Evolutionary conservation across 2,888 invertebrate species (phyloP).

Genomic region (Agapostemon virescens): DNA sequence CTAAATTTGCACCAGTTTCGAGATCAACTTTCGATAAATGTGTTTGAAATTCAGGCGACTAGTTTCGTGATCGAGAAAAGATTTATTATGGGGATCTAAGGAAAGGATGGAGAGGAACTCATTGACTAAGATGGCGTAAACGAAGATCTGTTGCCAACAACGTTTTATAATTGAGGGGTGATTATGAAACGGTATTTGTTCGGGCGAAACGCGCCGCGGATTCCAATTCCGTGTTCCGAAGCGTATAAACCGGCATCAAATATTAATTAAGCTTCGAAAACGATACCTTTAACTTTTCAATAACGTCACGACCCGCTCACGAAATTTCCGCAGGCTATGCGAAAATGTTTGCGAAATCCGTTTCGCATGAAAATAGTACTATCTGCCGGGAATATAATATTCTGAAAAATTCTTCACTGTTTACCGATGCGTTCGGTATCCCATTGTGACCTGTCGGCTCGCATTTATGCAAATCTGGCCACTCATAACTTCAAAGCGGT

Average conservation of each 20-base stretch:
- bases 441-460: neutral
- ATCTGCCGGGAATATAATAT: neutral
- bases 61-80: no score
- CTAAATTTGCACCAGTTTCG: no score
- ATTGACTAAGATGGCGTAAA: neutral
- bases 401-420: neutral
- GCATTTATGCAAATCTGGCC: neutral
- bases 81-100: neutral
- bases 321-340: neutral
- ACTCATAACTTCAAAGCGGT: neutral
- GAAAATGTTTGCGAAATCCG: neutral
- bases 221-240: neutral
- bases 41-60: no score
- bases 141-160: neutral
- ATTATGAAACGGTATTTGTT: neutral
- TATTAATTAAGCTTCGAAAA: conserved; percentile 9
- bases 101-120: neutral
- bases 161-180: neutral
- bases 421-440: neutral
- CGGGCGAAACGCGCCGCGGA: neutral
- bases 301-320: neutral
- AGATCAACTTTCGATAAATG: no score
- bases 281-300: neutral
- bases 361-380: neutral
- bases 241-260: neutral